Evolutionary conservation across 2,888 invertebrate genomes (phyloP).

Genomic region (Epicampocera succincta): DNA sequence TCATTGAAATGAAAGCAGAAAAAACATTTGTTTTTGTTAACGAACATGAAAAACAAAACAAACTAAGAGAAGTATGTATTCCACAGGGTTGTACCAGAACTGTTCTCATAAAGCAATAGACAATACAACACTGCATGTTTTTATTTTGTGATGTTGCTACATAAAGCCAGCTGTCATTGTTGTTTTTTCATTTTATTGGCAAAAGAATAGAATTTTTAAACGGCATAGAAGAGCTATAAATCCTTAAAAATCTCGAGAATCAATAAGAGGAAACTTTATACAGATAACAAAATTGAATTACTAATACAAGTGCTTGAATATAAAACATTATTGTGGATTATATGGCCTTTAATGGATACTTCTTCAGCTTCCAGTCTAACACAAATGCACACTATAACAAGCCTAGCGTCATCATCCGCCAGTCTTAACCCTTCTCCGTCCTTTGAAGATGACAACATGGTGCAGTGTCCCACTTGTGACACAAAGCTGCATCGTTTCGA

Average conservation of each 20-base stretch:
- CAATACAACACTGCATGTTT: slow-evolving; percentile 42
- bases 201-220: slow-evolving; percentile 20
- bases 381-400: slow-evolving; percentile 40
- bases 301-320: slow-evolving; percentile 2
- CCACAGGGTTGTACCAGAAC: slow-evolving; percentile 16
- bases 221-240: slow-evolving; percentile 35
- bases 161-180: slow-evolving; percentile 57
- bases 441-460: slow-evolving; percentile 75
- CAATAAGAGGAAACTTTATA: slow-evolving; percentile 11
- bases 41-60: slow-evolving; percentile 57
- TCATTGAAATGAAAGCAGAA: not conserved
- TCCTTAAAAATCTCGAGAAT: slow-evolving; percentile 62
- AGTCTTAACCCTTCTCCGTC: slow-evolving; percentile 29
- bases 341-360: slow-evolving; percentile 55
- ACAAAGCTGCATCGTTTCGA: slow-evolving; percentile 91
- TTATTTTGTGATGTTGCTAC: slow-evolving; percentile 10
- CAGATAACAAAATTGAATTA: not conserved
- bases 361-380: slow-evolving; percentile 32
- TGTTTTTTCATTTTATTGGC: slow-evolving; percentile 29
- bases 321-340: not conserved
- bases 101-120: not conserved
- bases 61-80: slow-evolving; percentile 10
- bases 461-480: slow-evolving; percentile 93
- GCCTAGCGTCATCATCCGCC: slow-evolving; percentile 20
- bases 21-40: slow-evolving; percentile 22